Evolutionary conservation across 2,113 vertebrate genomes (phyloP).

Genomic region (Cryptomyrus ogoouensis): DNA sequence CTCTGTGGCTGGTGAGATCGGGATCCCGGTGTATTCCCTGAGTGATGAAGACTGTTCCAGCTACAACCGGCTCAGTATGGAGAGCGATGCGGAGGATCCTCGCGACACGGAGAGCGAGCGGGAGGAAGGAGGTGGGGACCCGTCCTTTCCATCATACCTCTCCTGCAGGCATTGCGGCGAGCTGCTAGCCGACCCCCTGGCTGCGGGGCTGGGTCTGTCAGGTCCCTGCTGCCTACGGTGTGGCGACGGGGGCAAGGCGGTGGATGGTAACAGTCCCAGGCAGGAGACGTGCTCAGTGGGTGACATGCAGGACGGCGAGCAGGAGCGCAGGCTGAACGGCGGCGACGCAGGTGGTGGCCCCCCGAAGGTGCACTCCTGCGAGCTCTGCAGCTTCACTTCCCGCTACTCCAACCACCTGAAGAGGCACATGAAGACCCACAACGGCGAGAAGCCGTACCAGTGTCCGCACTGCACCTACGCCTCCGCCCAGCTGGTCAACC

Average conservation of each 20-base stretch:
- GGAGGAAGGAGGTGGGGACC: conserved; percentile 39
- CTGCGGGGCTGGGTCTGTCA: conserved; percentile 14
- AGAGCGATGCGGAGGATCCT: conserved; percentile 65
- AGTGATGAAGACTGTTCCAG: conserved; percentile 67
- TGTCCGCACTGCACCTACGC: conserved; percentile 73
- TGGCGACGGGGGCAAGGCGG: not conserved
- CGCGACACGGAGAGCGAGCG: conserved; percentile 45
- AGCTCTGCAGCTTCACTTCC: conserved; percentile 72
- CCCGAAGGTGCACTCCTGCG: conserved; percentile 66
- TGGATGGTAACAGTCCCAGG: conserved; percentile 34
- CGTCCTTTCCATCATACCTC: conserved; percentile 24
- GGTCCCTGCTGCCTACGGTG: conserved; percentile 47
- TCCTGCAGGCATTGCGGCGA: conserved; percentile 65
- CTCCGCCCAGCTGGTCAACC: conserved; percentile 73
- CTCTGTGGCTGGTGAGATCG: conserved; percentile 59
- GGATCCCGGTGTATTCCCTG: conserved; percentile 57
- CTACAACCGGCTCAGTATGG: conserved; percentile 59
- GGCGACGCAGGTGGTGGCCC: not conserved
- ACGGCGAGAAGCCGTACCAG: conserved; percentile 72
- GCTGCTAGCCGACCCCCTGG: conserved; percentile 41
- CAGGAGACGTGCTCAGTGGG: conserved; percentile 34
- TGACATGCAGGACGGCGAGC: not conserved
- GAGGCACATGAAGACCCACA: conserved; percentile 78
- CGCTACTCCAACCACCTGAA: conserved; percentile 78
- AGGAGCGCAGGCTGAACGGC: not conserved